Evolutionary conservation across 2,888 invertebrate genomes (phyloP).

Genomic region (Pachydiplax longipennis): DNA sequence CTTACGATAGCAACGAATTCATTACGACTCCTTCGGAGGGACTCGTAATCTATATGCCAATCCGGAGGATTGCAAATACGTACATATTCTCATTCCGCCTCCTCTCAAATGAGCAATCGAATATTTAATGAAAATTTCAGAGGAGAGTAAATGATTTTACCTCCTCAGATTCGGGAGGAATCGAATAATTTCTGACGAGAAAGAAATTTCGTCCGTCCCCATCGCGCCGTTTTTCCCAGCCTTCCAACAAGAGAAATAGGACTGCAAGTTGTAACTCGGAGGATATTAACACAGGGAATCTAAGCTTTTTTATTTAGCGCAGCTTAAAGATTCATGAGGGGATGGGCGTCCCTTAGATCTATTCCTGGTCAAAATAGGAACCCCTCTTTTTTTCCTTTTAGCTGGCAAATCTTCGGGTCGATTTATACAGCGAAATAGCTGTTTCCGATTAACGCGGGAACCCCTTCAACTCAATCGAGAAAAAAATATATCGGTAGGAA

Average conservation of each 20-base stretch:
- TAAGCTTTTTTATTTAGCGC: too few relatives aligned
- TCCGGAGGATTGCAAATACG: neutral
- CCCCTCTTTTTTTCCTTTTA: neutral
- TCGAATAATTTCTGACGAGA: too few relatives aligned
- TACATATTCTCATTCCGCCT: neutral
- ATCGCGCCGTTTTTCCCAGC: too few relatives aligned
- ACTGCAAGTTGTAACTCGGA: too few relatives aligned
- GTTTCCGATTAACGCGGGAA: neutral
- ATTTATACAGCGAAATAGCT: neutral
- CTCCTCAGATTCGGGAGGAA: neutral
- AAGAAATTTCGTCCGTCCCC: too few relatives aligned
- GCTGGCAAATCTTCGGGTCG: neutral
- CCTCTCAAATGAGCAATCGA: slow-evolving; percentile 17
- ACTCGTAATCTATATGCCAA: slow-evolving; percentile 28
- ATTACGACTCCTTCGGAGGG: neutral
- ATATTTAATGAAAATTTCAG: slow-evolving; percentile 26
- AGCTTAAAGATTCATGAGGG: too few relatives aligned
- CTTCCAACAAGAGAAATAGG: too few relatives aligned
- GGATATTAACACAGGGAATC: too few relatives aligned
- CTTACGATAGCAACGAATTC: slow-evolving; percentile 5
- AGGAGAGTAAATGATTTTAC: neutral
- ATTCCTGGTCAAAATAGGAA: neutral
- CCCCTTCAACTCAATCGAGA: neutral
- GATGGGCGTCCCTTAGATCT: too few relatives aligned
- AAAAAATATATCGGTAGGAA: neutral